Evolutionary conservation across 1,140 invertebrate species (phyloP).

Genomic region (Mylabris phalerata): DNA sequence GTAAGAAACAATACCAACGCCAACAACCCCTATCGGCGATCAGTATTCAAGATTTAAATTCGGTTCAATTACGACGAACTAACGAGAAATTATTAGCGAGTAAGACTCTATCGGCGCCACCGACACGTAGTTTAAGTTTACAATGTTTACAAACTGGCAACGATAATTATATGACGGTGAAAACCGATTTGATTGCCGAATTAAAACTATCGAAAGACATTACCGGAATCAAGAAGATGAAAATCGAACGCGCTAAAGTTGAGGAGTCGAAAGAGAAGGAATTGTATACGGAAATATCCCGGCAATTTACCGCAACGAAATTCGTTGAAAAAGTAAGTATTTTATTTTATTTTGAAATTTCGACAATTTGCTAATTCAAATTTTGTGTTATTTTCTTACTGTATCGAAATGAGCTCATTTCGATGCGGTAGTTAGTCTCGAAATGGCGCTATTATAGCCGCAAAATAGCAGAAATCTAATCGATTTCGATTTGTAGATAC

Average conservation of each 20-base stretch:
- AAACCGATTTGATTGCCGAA: conserved; percentile 83
- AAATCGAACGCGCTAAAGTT: conserved; percentile 75
- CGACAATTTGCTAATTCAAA: no score
- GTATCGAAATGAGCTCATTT: no score
- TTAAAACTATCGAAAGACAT: conserved; percentile 86
- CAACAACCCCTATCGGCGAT: conserved; percentile 73
- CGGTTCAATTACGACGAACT: conserved; percentile 67
- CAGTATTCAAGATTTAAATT: conserved; percentile 77
- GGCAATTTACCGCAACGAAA: conserved; percentile 76
- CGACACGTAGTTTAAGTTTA: conserved; percentile 64
- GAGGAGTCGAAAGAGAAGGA: conserved; percentile 73
- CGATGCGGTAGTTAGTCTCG: no score
- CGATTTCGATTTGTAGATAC: conserved; percentile 58
- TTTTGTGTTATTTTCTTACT: no score
- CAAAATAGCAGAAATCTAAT: not conserved
- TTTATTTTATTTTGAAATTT: no score
- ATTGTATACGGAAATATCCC: conserved; percentile 72
- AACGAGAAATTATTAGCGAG: conserved; percentile 61
- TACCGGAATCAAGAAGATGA: conserved; percentile 81
- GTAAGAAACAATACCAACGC: conserved; percentile 46
- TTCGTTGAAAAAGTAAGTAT: conserved; percentile 77
- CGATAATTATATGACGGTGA: conserved; percentile 59
- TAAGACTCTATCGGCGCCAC: conserved; percentile 68
- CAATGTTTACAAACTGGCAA: conserved; percentile 59
- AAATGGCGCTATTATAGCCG: no score